A percentile compares a stretch with the other conserved stretches of the same genome.
Conservation (phyloP, 2,888 invertebrate genomes). For the Nephrotoma flavescens region DNA sequence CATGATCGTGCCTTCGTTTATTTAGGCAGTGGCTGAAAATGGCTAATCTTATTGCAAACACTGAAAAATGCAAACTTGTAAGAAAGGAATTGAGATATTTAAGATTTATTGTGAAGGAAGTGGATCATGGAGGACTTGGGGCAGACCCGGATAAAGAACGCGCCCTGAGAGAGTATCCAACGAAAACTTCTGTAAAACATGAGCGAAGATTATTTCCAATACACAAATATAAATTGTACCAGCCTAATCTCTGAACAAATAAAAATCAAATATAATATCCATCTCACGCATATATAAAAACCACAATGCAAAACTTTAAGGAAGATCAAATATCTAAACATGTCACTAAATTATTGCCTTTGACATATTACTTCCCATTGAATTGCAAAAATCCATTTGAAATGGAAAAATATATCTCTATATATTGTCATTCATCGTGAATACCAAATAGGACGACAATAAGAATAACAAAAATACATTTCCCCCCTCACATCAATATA, state of each 20-base stretch:
- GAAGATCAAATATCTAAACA: not conserved
- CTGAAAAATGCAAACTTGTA: too few relatives aligned
- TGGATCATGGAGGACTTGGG: too few relatives aligned
- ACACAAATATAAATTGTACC: too few relatives aligned
- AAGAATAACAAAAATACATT: not conserved
- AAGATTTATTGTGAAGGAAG: too few relatives aligned
- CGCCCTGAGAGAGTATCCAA: too few relatives aligned
- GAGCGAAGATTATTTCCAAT: too few relatives aligned
- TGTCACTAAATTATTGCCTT: not conserved
- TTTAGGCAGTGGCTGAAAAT: too few relatives aligned
- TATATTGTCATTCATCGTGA: not conserved
- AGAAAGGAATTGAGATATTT: too few relatives aligned
- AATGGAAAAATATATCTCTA: not conserved
- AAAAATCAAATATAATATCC: not conserved
- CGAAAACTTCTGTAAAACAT: too few relatives aligned
- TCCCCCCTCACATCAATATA: not conserved
- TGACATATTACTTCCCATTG: not conserved
- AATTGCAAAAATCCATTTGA: not conserved
- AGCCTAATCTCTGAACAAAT: not conserved
- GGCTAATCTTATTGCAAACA: too few relatives aligned
- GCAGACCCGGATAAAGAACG: too few relatives aligned
- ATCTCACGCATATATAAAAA: not conserved
- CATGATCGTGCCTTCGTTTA: too few relatives aligned
- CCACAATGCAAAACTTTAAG: not conserved
- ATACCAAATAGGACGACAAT: not conserved